Conservation (phyloP, 2,888 invertebrate genomes). For the Neoitamus cyanurus region DNA sequence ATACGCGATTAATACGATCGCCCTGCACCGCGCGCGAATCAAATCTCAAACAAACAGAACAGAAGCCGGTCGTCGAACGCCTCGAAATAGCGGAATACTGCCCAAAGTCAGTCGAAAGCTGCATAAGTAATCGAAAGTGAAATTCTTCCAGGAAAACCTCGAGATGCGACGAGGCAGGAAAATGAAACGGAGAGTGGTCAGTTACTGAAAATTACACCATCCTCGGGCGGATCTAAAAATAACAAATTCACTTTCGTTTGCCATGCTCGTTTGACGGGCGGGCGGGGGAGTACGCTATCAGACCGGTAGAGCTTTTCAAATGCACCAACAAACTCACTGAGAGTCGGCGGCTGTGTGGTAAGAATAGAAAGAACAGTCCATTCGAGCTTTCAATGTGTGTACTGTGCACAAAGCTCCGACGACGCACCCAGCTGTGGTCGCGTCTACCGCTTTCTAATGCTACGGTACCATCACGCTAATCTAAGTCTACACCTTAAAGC, state of each 20-base stretch:
- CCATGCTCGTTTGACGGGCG: neutral
- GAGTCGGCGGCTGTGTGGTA: neutral
- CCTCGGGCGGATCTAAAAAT: constrained; percentile 15
- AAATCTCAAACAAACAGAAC: neutral
- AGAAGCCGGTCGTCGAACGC: neutral
- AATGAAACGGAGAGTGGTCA: constrained; percentile 33
- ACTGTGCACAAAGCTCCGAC: neutral
- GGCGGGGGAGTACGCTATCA: neutral
- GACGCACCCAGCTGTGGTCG: neutral
- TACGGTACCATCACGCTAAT: neutral
- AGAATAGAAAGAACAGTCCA: neutral
- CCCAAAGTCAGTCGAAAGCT: neutral
- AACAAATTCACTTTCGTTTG: constrained; percentile 41
- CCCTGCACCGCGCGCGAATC: neutral
- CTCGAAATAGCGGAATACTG: neutral
- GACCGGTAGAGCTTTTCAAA: constrained; percentile 39
- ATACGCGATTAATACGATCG: neutral
- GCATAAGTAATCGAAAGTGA: constrained; percentile 33
- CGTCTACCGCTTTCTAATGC: neutral
- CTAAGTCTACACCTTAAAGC: neutral
- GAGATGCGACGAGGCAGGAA: neutral
- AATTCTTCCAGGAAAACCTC: constrained; percentile 12
- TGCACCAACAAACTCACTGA: constrained; percentile 11
- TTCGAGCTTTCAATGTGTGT: neutral
- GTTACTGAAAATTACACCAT: constrained; percentile 30